Evolutionary conservation across 2,888 invertebrate genomes (phyloP).

Genomic region (Drosophila nigritarsus): DNA sequence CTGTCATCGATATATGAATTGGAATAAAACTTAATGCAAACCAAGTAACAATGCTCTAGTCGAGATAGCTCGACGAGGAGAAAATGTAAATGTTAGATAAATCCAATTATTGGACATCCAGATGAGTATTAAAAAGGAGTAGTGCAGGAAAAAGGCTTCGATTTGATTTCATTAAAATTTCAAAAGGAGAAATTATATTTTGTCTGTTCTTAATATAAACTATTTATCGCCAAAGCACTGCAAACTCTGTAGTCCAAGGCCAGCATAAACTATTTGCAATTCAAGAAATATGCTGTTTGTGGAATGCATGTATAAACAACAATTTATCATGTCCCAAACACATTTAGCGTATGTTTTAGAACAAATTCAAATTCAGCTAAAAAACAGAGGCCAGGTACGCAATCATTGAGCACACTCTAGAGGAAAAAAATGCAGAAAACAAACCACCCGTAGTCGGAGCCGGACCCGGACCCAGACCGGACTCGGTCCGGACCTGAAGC

Average conservation of each 20-base stretch:
- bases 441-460: constrained; percentile 15
- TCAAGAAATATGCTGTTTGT: constrained; percentile 49
- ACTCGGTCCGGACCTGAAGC: constrained; percentile 8
- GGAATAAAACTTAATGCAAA: not conserved
- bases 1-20: not conserved
- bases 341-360: constrained; percentile 74
- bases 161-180: not conserved
- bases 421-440: constrained; percentile 27
- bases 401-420: constrained; percentile 40
- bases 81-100: not conserved
- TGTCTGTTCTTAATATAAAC: not conserved
- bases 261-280: constrained; percentile 33
- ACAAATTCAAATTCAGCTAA: constrained; percentile 68
- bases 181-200: not conserved
- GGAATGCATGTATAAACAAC: constrained; percentile 47
- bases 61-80: not conserved
- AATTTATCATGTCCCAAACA: constrained; percentile 68
- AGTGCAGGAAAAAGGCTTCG: not conserved
- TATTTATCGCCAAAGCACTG: not conserved
- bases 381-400: constrained; percentile 40
- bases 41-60: not conserved
- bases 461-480: not conserved
- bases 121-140: not conserved
- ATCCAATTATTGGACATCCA: not conserved
- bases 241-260: not conserved